These are phyloP conservation scores for Drosophila teissieri DNA, from an alignment of 1,140 invertebrate genomes.

Conservation along the genomic window DNA sequence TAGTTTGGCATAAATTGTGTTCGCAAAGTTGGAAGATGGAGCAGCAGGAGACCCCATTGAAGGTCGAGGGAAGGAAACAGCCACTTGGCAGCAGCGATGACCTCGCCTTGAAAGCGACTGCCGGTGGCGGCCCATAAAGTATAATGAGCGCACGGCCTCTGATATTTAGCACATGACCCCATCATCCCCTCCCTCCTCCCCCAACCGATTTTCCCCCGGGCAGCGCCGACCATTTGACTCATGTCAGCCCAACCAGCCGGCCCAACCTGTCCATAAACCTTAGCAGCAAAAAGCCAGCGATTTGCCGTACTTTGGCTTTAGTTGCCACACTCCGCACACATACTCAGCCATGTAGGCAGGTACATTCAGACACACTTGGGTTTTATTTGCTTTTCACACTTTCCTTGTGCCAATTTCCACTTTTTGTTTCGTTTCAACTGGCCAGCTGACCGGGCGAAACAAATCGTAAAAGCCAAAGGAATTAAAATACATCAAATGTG, in stretches of 20 bases:
- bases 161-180: slow-evolving; percentile 74
- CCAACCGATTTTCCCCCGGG: slow-evolving; percentile 13
- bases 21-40: slow-evolving; percentile 28
- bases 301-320: slow-evolving; percentile 53
- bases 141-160: slow-evolving; percentile 78
- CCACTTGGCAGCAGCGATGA: slow-evolving; percentile 1
- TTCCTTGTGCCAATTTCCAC: slow-evolving; percentile 77
- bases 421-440: slow-evolving; percentile 65
- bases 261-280: slow-evolving; percentile 57
- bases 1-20: slow-evolving; percentile 46
- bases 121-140: slow-evolving; percentile 61
- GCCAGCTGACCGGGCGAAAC: slow-evolving; percentile 19
- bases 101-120: slow-evolving; percentile 33
- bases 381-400: slow-evolving; percentile 77
- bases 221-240: slow-evolving; percentile 23
- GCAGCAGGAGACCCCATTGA: slow-evolving; percentile 16
- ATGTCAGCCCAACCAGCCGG: slow-evolving; percentile 7
- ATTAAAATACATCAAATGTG: slow-evolving; percentile 61
- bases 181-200: slow-evolving; percentile 8
- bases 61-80: slow-evolving; percentile 37
- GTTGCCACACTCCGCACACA: slow-evolving; percentile 22
- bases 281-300: slow-evolving; percentile 45
- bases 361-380: slow-evolving; percentile 18
- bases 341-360: background rate
- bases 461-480: slow-evolving; percentile 55